Conservation (phyloP, 2,888 invertebrate genomes). For the Scaptomyza cyrtandrae region DNA sequence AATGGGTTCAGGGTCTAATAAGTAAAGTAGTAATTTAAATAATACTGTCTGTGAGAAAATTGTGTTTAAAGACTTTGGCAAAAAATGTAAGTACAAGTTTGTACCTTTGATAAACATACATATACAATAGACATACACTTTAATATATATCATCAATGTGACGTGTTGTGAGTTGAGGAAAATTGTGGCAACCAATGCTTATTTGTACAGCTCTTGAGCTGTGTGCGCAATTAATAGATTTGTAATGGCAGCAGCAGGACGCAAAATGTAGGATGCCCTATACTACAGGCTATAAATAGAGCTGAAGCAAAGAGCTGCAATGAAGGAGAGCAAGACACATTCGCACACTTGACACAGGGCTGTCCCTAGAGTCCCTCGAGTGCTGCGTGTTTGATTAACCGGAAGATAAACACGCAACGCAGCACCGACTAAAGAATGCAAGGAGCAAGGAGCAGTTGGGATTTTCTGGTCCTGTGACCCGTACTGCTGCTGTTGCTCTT, state of each 20-base stretch:
- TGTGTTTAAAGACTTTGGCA: not conserved
- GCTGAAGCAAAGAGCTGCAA: not conserved
- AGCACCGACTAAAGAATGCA: conserved; percentile 42
- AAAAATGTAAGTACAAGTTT: not conserved
- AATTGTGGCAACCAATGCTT: conserved; percentile 15
- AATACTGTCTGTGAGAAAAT: not conserved
- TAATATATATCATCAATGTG: not conserved
- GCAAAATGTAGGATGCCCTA: conserved; percentile 6
- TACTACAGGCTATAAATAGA: not conserved
- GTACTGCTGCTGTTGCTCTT: conserved; percentile 7
- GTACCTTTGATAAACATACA: too few species aligned
- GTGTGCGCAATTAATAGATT: conserved; percentile 81
- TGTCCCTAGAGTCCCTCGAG: conserved; percentile 47
- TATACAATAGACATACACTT: not conserved
- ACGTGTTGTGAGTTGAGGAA: not conserved
- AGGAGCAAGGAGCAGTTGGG: conserved; percentile 1
- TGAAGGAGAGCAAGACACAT: conserved; percentile 21
- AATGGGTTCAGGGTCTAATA: too few species aligned
- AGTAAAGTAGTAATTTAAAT: not conserved
- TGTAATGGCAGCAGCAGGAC: conserved; percentile 69
- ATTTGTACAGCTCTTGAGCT: conserved; percentile 61
- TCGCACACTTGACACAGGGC: conserved; percentile 56
- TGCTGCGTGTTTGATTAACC: conserved; percentile 80
- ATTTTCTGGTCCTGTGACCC: not conserved
- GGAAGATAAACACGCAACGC: conserved; percentile 79